A percentile compares a stretch with the other conserved stretches of the same genome.
Evolutionary conservation across 2,797 vertebrate species (phyloP).

Genomic region (Valencia hispanica): DNA sequence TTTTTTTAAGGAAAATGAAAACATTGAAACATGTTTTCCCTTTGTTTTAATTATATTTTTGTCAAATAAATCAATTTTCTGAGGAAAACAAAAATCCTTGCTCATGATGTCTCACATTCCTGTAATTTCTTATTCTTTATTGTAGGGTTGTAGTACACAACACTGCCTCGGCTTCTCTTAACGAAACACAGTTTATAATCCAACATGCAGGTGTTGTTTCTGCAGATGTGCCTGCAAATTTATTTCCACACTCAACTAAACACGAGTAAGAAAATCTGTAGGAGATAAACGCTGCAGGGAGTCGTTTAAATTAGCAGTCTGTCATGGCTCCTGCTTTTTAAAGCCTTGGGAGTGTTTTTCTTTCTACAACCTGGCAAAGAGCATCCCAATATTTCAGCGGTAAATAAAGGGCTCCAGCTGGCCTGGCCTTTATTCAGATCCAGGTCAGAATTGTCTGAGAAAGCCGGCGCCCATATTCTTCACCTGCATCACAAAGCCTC

Average conservation of each 20-base stretch:
- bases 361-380: constrained; percentile 54
- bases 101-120: background rate
- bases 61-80: background rate
- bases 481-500: constrained; percentile 65
- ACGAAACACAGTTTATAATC: background rate
- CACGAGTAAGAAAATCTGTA: constrained; percentile 14
- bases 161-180: background rate
- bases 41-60: background rate
- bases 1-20: no score
- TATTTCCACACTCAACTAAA: constrained; percentile 3
- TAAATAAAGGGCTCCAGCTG: constrained; percentile 65
- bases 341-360: constrained; percentile 52
- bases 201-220: constrained; percentile 48
- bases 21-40: background rate
- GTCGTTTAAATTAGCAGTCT: constrained; percentile 42
- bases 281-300: constrained; percentile 49
- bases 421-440: constrained; percentile 51
- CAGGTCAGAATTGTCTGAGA: constrained; percentile 50
- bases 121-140: no score
- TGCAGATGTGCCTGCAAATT: constrained; percentile 25
- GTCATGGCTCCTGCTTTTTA: constrained; percentile 33
- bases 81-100: background rate
- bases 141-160: background rate
- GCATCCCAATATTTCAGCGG: constrained; percentile 71
- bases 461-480: constrained; percentile 51